phyloP scores from a whole-genome alignment of 2,113 vertebrate species.

The Ailurus styani region DNA sequence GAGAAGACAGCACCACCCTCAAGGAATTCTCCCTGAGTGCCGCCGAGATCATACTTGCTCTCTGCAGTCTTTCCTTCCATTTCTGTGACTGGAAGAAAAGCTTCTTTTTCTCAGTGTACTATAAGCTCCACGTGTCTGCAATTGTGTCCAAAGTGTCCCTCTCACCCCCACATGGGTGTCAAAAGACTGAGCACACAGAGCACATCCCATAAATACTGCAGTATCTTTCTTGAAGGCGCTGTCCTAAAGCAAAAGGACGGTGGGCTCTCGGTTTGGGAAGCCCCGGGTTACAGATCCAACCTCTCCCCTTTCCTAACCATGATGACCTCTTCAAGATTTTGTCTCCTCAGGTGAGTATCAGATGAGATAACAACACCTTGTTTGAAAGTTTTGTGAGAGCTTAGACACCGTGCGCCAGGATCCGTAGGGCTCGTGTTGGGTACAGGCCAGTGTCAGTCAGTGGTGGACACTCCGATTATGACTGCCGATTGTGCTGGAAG shows the following conservation, averaged over 20 bases:
- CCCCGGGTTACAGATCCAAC: no score
- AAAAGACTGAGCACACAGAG: neutral
- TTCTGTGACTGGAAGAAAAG: neutral
- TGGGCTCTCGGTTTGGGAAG: neutral
- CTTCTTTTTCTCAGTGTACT: neutral
- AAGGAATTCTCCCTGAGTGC: neutral
- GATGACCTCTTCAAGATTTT: neutral
- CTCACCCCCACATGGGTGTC: neutral
- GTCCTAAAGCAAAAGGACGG: neutral
- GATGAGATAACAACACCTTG: neutral
- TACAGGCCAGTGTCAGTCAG: rapidly evolving
- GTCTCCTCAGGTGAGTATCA: neutral
- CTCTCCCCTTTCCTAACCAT: neutral
- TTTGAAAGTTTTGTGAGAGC: neutral
- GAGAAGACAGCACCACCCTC: neutral
- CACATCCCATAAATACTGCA: neutral
- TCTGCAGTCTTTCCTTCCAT: neutral
- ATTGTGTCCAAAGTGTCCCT: neutral
- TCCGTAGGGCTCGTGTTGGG: neutral
- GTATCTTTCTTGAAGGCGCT: neutral
- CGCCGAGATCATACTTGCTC: rapidly evolving
- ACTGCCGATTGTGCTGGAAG: neutral
- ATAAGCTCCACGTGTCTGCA: neutral
- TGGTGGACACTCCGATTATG: no score
- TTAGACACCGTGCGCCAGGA: neutral